Percentiles rank a stretch among this genome's conserved stretches.
Evolutionary conservation across 2,888 invertebrate species (phyloP).

Genomic region (Platynereis dumerilii): DNA sequence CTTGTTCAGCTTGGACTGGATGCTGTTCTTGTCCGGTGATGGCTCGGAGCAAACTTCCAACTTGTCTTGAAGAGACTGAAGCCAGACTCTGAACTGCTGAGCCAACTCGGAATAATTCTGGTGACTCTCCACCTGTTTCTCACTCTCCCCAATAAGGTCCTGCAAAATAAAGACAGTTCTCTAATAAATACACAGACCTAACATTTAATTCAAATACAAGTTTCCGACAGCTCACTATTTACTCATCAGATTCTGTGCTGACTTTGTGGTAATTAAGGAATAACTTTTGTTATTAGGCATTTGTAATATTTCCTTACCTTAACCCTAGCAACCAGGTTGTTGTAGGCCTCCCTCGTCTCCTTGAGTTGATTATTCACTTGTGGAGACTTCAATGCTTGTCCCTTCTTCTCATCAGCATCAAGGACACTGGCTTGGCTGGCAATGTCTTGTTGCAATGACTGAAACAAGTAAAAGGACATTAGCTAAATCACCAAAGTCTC

Average conservation of each 20-base stretch:
- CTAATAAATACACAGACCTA: not conserved
- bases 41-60: conserved; percentile 81
- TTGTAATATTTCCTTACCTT: not conserved
- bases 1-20: conserved; percentile 65
- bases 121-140: conserved; percentile 53
- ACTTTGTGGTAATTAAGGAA: not conserved
- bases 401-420: not conserved
- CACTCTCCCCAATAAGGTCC: conserved; percentile 47
- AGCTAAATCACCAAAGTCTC: no score
- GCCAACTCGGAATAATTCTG: conserved; percentile 61
- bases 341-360: not conserved
- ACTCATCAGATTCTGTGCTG: conserved; percentile 34
- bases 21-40: conserved; percentile 73
- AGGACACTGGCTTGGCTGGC: not conserved
- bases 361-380: not conserved
- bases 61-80: conserved; percentile 80
- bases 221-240: not conserved
- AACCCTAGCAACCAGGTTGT: not conserved
- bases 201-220: not conserved
- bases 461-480: not conserved
- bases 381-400: not conserved
- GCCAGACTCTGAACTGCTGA: conserved; percentile 84
- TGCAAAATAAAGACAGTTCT: conserved; percentile 24
- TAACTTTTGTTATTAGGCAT: no score
- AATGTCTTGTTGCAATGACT: conserved; percentile 5